Percentiles rank a stretch among this genome's conserved stretches.
Conservation (phyloP, 2,113 vertebrate genomes). For the Oenanthe melanoleuca region DNA sequence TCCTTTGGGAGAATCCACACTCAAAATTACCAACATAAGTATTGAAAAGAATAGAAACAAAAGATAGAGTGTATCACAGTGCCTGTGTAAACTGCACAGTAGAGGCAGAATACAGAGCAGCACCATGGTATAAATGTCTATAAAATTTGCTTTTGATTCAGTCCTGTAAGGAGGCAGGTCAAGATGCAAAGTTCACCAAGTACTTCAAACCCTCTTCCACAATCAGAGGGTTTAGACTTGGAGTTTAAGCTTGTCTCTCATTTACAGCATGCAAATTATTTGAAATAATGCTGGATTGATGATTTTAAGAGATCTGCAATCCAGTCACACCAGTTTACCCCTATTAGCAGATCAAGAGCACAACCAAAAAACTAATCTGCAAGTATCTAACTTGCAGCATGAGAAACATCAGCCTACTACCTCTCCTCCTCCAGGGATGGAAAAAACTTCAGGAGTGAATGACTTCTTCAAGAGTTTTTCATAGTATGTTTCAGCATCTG, state of each 20-base stretch:
- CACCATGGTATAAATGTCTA: background rate
- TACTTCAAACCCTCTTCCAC: background rate
- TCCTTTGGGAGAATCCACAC: background rate
- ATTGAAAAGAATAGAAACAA: background rate
- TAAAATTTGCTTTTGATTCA: background rate
- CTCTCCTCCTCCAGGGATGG: constrained; percentile 57
- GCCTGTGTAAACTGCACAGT: background rate
- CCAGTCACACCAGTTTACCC: background rate
- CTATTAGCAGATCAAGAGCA: background rate
- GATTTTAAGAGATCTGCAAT: background rate
- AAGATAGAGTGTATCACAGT: background rate
- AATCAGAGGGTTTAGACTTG: background rate
- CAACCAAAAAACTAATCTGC: background rate
- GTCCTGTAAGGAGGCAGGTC: background rate
- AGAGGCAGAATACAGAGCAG: background rate
- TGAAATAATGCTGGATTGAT: background rate
- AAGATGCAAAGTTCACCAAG: background rate
- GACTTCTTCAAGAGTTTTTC: constrained; percentile 12
- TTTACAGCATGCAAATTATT: background rate
- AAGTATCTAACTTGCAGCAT: background rate
- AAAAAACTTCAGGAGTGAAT: constrained; percentile 5
- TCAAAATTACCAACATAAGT: background rate
- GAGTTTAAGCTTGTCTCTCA: background rate
- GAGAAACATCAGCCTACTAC: constrained; percentile 27
- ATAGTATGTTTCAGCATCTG: constrained; percentile 51